Evolutionary conservation across 2,797 vertebrate species (phyloP).

Genomic region (Urocyon cinereoargenteus): DNA sequence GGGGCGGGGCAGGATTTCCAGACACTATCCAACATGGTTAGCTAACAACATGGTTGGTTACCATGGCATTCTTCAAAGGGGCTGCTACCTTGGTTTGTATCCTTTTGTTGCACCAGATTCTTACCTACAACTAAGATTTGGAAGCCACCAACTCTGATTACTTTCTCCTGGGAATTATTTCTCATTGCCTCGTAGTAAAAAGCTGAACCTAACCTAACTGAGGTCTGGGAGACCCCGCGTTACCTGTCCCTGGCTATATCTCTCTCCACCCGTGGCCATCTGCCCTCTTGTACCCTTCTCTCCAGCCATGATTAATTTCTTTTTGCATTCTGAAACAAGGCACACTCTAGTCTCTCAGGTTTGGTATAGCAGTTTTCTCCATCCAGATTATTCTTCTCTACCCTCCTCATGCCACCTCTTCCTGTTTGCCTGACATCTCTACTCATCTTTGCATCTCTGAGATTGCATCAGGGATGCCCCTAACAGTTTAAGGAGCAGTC

Average conservation of each 20-base stretch:
- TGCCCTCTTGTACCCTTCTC: neutral
- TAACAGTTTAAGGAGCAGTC: neutral
- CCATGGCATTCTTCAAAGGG: neutral
- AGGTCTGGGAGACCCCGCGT: neutral
- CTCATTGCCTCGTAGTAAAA: neutral
- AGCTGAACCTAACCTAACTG: too few relatives aligned
- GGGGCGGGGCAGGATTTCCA: neutral
- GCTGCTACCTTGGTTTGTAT: neutral
- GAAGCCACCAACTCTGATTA: neutral
- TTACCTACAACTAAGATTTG: neutral
- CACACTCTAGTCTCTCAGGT: neutral
- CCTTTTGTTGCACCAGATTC: neutral
- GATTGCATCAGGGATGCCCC: neutral
- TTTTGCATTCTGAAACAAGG: neutral
- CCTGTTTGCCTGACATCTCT: neutral
- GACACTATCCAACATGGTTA: neutral
- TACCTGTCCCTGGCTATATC: neutral
- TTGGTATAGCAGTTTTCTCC: neutral
- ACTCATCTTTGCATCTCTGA: rapidly evolving
- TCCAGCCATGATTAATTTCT: neutral
- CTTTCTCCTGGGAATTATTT: neutral
- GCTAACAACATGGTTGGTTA: neutral
- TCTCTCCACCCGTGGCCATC: neutral
- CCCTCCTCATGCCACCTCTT: neutral
- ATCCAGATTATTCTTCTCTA: neutral